Evolutionary conservation across 2,113 vertebrate genomes (phyloP), one percentile per base, ranked within the genome.

Genomic region (Aspiorhynchus laticeps): DNA sequence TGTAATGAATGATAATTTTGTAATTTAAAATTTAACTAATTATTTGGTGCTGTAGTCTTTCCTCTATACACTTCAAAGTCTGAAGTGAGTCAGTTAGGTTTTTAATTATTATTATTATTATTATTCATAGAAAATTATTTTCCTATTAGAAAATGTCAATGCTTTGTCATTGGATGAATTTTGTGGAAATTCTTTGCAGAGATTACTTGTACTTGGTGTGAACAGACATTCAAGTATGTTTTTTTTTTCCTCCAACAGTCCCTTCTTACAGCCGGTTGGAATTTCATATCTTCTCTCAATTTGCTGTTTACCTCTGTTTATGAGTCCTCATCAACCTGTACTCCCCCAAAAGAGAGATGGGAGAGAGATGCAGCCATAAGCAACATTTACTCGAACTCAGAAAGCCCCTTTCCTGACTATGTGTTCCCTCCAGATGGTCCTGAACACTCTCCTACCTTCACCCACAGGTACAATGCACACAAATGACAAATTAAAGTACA

Each of bases 291-390:
- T 0, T 89, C 90, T 28, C 84, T 97, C 67, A 85, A 77, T 85
- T 65, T 91, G 61, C 87, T 92, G 17, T 91, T 92, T 84, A 4
- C 88, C 90, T 31, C 76, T 10, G 76, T 28, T 1, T 89, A 84
- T 85, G 86, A 26, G n/a, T 90, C 94, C 38, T 92, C 94, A 0
- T 90, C 90, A 0, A 96, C 96, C 5, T 87, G 93, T 88, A 97
- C 96, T 1, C 96, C 96, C 76, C 91, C 92, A 51, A 94, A 91
- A 85, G 92, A 84, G 56, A 94, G 87, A 84, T 94, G 92, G 92
- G 93, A 94, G 36, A 90, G 76, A 17, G 93, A 95, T 41, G 38
- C 33, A 8, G 93, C 93, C 26, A 86, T 92, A 86, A 92, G 90
- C 88, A 91, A 92, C 91, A 67, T 90, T 86, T 85, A 89, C 5